Base-by-base conservation (phyloP, 2,113 vertebrate species). In the Chinchilla lanigera region DNA sequence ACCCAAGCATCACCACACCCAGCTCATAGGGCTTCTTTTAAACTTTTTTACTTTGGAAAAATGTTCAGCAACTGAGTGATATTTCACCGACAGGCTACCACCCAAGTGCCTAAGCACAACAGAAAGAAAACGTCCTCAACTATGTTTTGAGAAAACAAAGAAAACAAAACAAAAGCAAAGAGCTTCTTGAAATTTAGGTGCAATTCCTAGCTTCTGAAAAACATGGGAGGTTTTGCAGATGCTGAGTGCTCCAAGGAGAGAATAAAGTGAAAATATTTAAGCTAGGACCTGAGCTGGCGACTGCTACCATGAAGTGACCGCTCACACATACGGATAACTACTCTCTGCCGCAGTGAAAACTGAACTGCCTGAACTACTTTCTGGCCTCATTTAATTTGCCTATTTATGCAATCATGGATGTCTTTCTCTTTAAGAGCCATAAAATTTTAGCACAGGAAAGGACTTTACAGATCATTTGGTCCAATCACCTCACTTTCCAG, bases 361-460 rank as follows among this genome's bases (percentile, higher is more conserved):
- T 93, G 84, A 94, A 92, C 81, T n/a, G 38, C 67, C 93, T 88
- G 56, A 89, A 71, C 81, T 95, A 92, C 92, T 84, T 89, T 81
- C 47, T 28, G 81, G 94, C 69, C 81, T 95, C 90, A 85, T 96
- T 95, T 92, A 95, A 93, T 78, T 60, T 93, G 81, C 63, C 91
- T 56, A 73, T 85, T 96, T 95, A 96, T 71, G 50, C 10, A 35
- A 87, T 56, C 93, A 69, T 28, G 92, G 56, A 92, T 96, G 93
- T 26, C 52, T 95, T 96, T 95, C 96, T 97, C 90, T 52, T 89
- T 82, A 50, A 85, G 35, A 96, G 96, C 20, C 47, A 93, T 95
- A 96, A 94, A 90, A 96, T 95, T 95, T 94, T 96, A 95, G 92
- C 67, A 84, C 7, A 63, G 84, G 61, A 95, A 97, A 95, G 93